These are phyloP conservation scores for human DNA, from an alignment of 2,113 vertebrate genomes.

Conservation along the genomic window DNA sequence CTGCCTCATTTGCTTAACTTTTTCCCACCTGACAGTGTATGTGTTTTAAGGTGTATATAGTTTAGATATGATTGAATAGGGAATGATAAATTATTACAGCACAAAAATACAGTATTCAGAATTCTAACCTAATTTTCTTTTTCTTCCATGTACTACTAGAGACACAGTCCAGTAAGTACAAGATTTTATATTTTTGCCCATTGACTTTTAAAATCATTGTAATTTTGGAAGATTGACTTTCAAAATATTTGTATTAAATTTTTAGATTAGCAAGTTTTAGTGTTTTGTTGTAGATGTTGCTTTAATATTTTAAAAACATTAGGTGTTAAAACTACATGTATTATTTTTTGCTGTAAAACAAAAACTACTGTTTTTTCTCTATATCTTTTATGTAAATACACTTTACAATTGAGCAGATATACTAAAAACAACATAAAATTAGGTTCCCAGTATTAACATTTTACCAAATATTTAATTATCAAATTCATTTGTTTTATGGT, in stretches of 20 bases:
- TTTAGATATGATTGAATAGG: slow-evolving; percentile 35
- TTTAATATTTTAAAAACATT: slow-evolving; percentile 55
- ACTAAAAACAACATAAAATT: slow-evolving; percentile 34
- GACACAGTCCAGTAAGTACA: slow-evolving; percentile 88
- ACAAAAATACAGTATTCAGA: slow-evolving; percentile 29
- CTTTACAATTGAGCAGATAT: background rate
- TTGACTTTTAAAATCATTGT: slow-evolving; percentile 31
- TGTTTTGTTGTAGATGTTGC: slow-evolving; percentile 1
- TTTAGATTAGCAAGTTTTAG: background rate
- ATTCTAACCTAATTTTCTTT: slow-evolving; percentile 68
- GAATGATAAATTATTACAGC: background rate
- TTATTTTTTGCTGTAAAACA: slow-evolving; percentile 24
- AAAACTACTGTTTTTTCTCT: slow-evolving; percentile 1
- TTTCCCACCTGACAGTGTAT: background rate
- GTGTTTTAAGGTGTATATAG: slow-evolving; percentile 24
- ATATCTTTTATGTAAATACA: slow-evolving; percentile 24
- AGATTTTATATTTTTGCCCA: slow-evolving; percentile 74
- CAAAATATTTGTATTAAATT: slow-evolving; percentile 18
- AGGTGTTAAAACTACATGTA: background rate
- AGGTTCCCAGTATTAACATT: background rate
- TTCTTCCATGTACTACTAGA: slow-evolving; percentile 79
- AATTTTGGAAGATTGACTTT: slow-evolving; percentile 45
- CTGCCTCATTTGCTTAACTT: slow-evolving; percentile 11
- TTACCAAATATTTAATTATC: slow-evolving; percentile 35
- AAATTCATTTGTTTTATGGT: slow-evolving; percentile 36